These are phyloP conservation scores for Pheosia gnoma DNA, from an alignment of 2,888 invertebrate species.

Conservation along the genomic window DNA sequence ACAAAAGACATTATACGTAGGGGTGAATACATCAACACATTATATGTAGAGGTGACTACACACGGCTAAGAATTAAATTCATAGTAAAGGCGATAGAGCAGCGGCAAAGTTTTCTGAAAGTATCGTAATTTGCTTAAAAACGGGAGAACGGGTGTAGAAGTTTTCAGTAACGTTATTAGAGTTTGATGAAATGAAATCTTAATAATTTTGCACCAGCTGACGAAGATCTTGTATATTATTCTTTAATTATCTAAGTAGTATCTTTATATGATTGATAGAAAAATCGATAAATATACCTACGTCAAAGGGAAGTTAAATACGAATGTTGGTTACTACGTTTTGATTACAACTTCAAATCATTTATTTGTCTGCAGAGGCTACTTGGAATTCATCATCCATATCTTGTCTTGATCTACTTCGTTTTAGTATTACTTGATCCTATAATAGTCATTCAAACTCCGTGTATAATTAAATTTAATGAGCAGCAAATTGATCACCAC, in stretches of 20 bases:
- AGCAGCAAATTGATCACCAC: conserved; percentile 24
- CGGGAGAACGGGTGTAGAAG: conserved; percentile 22
- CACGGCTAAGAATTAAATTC: conserved; percentile 27
- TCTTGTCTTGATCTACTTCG: not conserved
- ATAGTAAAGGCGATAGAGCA: conserved; percentile 24
- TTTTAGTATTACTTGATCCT: not conserved
- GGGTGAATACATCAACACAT: conserved; percentile 45
- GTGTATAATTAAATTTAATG: not conserved
- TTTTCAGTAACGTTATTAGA: conserved; percentile 18
- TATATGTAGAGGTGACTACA: conserved; percentile 38
- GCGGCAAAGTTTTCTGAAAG: conserved; percentile 21
- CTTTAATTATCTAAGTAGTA: not conserved
- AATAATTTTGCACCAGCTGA: not conserved
- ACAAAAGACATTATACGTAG: conserved; percentile 55
- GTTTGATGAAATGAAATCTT: conserved; percentile 21
- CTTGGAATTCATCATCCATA: not conserved
- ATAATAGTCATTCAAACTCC: not conserved
- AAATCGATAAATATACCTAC: too few relatives aligned
- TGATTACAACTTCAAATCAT: too few relatives aligned
- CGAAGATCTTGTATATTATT: not conserved
- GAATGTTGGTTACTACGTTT: too few relatives aligned
- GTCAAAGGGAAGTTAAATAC: too few relatives aligned
- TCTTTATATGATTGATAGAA: too few relatives aligned
- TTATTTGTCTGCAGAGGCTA: not conserved
- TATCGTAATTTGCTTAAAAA: conserved; percentile 26